Base-by-base conservation (phyloP, 92 coral and sea anemone genomes). In the Hydrozoanthus gracilis region DNA sequence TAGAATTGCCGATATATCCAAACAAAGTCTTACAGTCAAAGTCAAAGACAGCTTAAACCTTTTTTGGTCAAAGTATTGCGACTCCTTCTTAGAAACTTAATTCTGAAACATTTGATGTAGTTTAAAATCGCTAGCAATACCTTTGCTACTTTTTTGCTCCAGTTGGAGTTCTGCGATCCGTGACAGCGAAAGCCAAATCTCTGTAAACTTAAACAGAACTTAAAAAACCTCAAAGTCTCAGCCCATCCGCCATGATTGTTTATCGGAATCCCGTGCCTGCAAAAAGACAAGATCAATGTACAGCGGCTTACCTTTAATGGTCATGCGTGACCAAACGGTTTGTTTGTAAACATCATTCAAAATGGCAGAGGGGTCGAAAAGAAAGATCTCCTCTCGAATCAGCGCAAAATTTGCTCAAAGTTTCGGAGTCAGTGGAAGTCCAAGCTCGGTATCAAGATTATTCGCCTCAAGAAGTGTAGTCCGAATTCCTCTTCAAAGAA, bases 401-500 rank as follows among this genome's bases (percentile, higher is more conserved):
- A 61, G 72, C 49, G 72, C 72, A 3, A 79, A 62, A 62, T 79
- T 51, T 44, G 8, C 64, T 5, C 73, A 77, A 35, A 52, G 86
- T 56, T 84, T 88, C 46, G 64, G 84, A 6, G 10, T 71, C 56
- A 44, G 74, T 16, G 71, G 20, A 3, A 90, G 91, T 44, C 89
- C 91, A 72, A 71, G 86, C 11, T 88, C 91, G 55, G 78, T 83
- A 46, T 78, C 89, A 61, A 88, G 76, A 46, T 84, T 76, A 47
- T 51, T 74, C 39, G 83, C 77, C 27, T 78, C 91, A 5, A 90
- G 79, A 44, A 71, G 72, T 11, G 58, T 83, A 8, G 91, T 91
- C 18, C 87, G 89, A 27, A 88, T 94, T 66, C 98, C 98, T 3
- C 92, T 94, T 52, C 95, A 91, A 58, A 79, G 95, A 79, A 93